Conservation (phyloP, 2,888 invertebrate species). For the Orgyia antiqua region DNA sequence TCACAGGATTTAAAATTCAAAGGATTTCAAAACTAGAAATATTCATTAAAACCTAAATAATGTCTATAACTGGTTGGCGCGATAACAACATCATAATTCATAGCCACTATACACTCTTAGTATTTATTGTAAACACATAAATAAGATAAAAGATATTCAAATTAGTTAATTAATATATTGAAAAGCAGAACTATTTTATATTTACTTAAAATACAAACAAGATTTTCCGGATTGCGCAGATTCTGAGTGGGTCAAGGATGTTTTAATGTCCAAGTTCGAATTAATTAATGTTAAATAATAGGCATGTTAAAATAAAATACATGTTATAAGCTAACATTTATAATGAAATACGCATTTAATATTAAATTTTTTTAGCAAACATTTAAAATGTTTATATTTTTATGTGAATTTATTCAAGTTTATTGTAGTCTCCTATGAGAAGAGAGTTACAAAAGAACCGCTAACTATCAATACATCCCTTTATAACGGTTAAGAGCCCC, state of each 20-base stretch:
- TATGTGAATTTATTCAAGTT: no score
- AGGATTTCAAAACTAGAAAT: no score
- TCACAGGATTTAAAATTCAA: no score
- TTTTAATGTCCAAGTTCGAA: conserved; percentile 9
- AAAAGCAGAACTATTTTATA: conserved; percentile 20
- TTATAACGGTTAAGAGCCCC: conserved; percentile 50
- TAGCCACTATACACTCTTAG: no score
- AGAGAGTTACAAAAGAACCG: conserved; percentile 50
- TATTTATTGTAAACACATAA: no score
- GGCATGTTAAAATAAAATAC: neutral
- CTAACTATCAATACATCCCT: conserved; percentile 50
- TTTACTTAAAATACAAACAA: no score
- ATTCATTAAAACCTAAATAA: no score
- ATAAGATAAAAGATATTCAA: conserved; percentile 22
- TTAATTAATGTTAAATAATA: neutral
- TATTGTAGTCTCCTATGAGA: conserved; percentile 37
- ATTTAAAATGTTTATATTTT: conserved; percentile 35
- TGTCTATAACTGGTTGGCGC: no score
- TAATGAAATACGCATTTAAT: conserved; percentile 20
- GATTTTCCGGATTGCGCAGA: conserved; percentile 17
- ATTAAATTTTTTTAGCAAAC: conserved; percentile 10
- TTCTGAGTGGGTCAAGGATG: conserved; percentile 25
- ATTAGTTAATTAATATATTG: conserved; percentile 12
- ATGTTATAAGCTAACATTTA: conserved; percentile 6
- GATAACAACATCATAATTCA: no score